These are phyloP conservation scores for Drosophila dives DNA, from an alignment of 2,888 invertebrate genomes.

Conservation along the genomic window DNA sequence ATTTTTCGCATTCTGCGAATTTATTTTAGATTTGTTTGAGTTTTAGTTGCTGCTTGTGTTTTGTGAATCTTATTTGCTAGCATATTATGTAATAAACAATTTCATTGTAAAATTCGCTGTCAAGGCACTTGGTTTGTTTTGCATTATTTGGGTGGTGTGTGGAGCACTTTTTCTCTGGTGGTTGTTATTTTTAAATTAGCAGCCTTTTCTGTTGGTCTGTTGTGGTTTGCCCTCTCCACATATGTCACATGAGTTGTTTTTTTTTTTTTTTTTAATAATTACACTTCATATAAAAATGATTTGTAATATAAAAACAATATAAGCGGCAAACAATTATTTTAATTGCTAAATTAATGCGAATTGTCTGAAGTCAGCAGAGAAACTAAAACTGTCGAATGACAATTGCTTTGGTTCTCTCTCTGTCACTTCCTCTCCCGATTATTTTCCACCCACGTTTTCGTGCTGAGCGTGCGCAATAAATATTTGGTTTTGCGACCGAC, in stretches of 20 bases:
- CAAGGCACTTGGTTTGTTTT: conserved; percentile 60
- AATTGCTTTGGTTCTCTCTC: conserved; percentile 18
- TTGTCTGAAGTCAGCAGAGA: conserved; percentile 61
- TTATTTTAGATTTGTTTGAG: conserved; percentile 27
- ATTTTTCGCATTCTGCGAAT: conserved; percentile 29
- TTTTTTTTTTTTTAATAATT: conserved; percentile 8
- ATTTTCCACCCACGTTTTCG: conserved; percentile 52
- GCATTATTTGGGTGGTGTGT: conserved; percentile 13
- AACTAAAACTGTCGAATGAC: conserved; percentile 57
- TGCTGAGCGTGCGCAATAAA: conserved; percentile 56
- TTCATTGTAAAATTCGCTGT: conserved; percentile 46
- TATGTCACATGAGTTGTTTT: conserved; percentile 50
- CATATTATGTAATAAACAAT: conserved; percentile 53
- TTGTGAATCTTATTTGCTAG: conserved; percentile 7
- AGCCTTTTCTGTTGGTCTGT: conserved; percentile 11
- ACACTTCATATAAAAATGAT: conserved; percentile 26
- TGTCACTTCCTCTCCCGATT: neutral
- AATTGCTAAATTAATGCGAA: conserved; percentile 72
- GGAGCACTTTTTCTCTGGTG: conserved; percentile 21
- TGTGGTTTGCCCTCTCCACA: conserved; percentile 15
- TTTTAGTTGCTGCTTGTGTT: conserved; percentile 2
- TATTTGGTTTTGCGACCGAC: neutral
- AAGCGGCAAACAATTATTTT: conserved; percentile 50
- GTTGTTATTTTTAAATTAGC: conserved; percentile 19
- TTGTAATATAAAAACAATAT: conserved; percentile 28